A percentile compares a stretch with the other conserved stretches of the same genome.
Evolutionary conservation across 1,140 invertebrate species (phyloP).

Genomic region (Octopus sinensis): DNA sequence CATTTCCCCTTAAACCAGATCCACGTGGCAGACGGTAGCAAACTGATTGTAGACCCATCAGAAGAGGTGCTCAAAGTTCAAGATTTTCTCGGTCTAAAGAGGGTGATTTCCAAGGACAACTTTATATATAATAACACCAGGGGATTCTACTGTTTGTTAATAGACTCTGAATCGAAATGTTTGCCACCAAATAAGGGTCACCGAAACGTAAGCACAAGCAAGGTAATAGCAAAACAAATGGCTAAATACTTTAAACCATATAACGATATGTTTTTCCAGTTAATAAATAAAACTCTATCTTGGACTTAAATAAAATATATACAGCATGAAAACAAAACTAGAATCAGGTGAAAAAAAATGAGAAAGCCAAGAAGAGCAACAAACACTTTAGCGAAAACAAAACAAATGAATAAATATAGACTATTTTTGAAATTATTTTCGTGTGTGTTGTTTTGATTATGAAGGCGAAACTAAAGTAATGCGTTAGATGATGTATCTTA

Average conservation of each 20-base stretch:
- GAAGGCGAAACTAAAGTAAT: no score
- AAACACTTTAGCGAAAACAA: no score
- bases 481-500: no score
- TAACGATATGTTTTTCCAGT: constrained; percentile 60
- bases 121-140: constrained; percentile 54
- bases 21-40: constrained; percentile 82
- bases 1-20: constrained; percentile 76
- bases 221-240: constrained; percentile 69
- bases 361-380: no score
- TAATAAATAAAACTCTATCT: constrained; percentile 33
- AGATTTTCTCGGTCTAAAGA: constrained; percentile 79
- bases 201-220: constrained; percentile 77
- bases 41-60: constrained; percentile 79
- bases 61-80: constrained; percentile 77
- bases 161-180: constrained; percentile 58
- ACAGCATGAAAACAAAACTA: no score
- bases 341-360: no score
- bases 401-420: no score
- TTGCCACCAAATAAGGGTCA: constrained; percentile 86
- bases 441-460: no score
- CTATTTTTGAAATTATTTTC: no score
- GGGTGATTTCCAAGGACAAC: constrained; percentile 78
- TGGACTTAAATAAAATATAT: constrained; percentile 21
- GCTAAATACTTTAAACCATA: constrained; percentile 82
- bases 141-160: constrained; percentile 56